Evolutionary conservation across 2,888 invertebrate genomes (phyloP), one percentile per base, ranked within the genome.

Genomic region (Netelia fuscicornis): DNA sequence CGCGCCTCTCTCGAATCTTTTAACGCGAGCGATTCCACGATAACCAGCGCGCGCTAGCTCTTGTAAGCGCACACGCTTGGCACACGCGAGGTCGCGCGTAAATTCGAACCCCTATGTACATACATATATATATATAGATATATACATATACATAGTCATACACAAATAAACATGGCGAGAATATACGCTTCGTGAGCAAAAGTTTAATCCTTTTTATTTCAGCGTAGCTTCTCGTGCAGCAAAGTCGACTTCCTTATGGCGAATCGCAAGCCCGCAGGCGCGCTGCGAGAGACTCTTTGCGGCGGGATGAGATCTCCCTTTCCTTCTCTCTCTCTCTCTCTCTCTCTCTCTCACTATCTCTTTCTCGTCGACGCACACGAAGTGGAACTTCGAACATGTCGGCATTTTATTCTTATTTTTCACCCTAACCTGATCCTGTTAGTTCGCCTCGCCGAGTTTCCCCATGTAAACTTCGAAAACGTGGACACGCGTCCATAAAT

Each of bases 231-330:
- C 74, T 23, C 71, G 76, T 30, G 79, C 83, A 76, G 71, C 79
- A 72, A 72, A 79, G 52, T 65, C 30, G 68, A 83, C 79, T 85
- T 85, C 83, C 85, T 85, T 76, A 83, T 83, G 71, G 83, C 62
- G 30, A 80, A 62, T 85, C 58, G 71, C 71, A 60, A 75, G n/a
- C 23, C 64, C 20, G 25, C 71, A 58, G 52, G 79, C 60, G 67
- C 23, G 67, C 65, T 58, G 56, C 75, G 75, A 71, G 72, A 48
- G 70, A 44, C 52, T 67, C 23, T 72, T 84, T 71, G 71, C 72
- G 52, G 56, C 56, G 54, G 52, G 60, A 10, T 42, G 58, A 75
- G 48, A 58, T 68, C 56, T 23, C 67, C 48, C 44, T 48, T 56
- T 1, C 37, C 44, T 20, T 30, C 42, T 58, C n/a, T 17, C 20